A percentile compares a stretch with the other conserved stretches of the same genome.
These are phyloP conservation scores for Podarcis cretensis DNA, from an alignment of 2,113 vertebrate genomes.

Conservation along the genomic window DNA sequence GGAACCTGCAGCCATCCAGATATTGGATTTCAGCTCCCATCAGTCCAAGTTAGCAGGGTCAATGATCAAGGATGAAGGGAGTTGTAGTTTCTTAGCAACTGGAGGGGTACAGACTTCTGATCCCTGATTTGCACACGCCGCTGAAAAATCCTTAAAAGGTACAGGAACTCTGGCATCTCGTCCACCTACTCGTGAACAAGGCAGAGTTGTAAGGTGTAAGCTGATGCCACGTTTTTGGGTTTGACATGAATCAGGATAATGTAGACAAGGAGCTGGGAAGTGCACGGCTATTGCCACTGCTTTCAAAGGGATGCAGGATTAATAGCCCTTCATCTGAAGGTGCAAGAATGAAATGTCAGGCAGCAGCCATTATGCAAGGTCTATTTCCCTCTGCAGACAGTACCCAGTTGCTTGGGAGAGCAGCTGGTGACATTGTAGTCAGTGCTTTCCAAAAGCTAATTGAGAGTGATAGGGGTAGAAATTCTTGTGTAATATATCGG, in stretches of 20 bases:
- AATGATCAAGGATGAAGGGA: too few relatives aligned
- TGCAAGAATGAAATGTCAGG: constrained; percentile 36
- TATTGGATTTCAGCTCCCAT: too few relatives aligned
- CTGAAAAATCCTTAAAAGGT: background rate
- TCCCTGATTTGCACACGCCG: too few relatives aligned
- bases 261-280: background rate
- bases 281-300: background rate
- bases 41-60: too few relatives aligned
- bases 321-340: background rate
- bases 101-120: too few relatives aligned
- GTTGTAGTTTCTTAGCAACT: too few relatives aligned
- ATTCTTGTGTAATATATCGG: constrained; percentile 54
- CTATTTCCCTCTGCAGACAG: constrained; percentile 58
- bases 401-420: constrained; percentile 55
- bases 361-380: constrained; percentile 32
- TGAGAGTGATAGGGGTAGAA: constrained; percentile 57
- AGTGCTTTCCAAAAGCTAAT: constrained; percentile 62
- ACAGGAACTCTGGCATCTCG: background rate
- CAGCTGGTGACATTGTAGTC: constrained; percentile 69
- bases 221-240: constrained; percentile 7
- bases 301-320: background rate
- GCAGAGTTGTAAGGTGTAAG: background rate
- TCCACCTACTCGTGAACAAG: background rate
- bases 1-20: too few relatives aligned
- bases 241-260: constrained; percentile 35